Percentiles rank a stretch among this genome's conserved stretches.
phyloP scores from a whole-genome alignment of 2,888 invertebrate genomes.

The Drosophila recens region DNA sequence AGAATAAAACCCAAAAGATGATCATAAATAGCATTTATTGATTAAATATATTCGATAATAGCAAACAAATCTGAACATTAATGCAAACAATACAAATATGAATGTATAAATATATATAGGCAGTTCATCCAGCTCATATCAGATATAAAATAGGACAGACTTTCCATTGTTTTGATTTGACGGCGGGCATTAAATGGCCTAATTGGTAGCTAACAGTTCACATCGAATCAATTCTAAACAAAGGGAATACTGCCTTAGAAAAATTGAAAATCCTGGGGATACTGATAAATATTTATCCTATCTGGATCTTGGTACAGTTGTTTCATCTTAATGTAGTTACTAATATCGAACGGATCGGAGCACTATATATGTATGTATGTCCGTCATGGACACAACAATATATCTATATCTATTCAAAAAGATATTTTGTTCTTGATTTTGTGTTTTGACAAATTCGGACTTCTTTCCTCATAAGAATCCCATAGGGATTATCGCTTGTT shows the following conservation, averaged over 20 bases:
- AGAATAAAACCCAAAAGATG: conserved; percentile 8
- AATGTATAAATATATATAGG: conserved; percentile 17
- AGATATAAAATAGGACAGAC: conserved; percentile 17
- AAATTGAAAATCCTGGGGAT: background rate
- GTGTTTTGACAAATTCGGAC: background rate
- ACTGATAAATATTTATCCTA: conserved; percentile 1
- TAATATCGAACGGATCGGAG: conserved; percentile 11
- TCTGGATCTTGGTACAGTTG: conserved; percentile 19
- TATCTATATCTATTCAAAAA: no score
- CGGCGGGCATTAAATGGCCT: conserved; percentile 25
- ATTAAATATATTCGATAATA: conserved; percentile 4
- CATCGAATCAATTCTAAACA: background rate
- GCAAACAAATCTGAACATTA: conserved; percentile 29
- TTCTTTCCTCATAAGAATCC: background rate
- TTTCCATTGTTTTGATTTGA: conserved; percentile 10
- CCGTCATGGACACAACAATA: no score
- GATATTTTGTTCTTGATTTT: background rate
- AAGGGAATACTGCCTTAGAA: background rate
- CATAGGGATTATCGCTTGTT: conserved; percentile 3
- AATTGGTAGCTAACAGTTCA: conserved; percentile 8
- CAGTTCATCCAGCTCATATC: conserved; percentile 15
- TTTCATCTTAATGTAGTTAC: background rate
- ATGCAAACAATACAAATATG: conserved; percentile 26
- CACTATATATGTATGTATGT: background rate
- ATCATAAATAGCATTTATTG: conserved; percentile 41